Conservation (phyloP, 2,113 vertebrate genomes). For the Catharus bicknelli region DNA sequence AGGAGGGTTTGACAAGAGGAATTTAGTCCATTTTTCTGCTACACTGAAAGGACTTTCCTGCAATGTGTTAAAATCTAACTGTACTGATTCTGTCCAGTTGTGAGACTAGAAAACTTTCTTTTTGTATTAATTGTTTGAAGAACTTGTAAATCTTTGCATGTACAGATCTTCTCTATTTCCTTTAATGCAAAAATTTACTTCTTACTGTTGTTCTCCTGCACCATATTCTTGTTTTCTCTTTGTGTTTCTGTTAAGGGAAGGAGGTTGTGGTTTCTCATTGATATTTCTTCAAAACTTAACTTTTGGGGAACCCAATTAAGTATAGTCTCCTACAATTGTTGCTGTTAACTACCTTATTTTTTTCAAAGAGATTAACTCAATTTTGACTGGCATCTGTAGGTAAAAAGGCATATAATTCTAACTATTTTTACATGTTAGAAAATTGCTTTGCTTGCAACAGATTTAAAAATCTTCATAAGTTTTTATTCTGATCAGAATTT, state of each 20-base stretch:
- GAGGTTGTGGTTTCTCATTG: not conserved
- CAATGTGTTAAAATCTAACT: not conserved
- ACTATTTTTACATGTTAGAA: not conserved
- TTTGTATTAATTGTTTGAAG: conserved; percentile 54
- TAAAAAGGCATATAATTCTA: not conserved
- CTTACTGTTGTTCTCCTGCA: not conserved
- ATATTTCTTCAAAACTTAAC: conserved; percentile 29
- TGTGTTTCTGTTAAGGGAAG: not conserved
- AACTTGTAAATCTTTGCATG: conserved; percentile 7
- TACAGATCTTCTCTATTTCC: not conserved
- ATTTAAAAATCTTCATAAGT: not conserved
- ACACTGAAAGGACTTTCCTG: not conserved
- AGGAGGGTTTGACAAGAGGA: not conserved
- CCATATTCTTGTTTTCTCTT: not conserved
- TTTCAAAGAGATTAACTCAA: not conserved
- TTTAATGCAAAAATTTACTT: conserved; percentile 34
- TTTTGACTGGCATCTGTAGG: not conserved
- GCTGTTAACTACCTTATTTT: not conserved
- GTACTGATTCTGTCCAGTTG: not conserved
- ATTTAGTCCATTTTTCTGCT: not conserved
- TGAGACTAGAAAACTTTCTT: conserved; percentile 31
- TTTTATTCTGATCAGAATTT: not conserved
- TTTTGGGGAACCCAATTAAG: not conserved
- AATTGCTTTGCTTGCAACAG: not conserved
- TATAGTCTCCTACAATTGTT: not conserved